These are phyloP conservation scores for Onthophagus sagittarius DNA, from an alignment of 2,888 invertebrate genomes.

Conservation along the genomic window DNA sequence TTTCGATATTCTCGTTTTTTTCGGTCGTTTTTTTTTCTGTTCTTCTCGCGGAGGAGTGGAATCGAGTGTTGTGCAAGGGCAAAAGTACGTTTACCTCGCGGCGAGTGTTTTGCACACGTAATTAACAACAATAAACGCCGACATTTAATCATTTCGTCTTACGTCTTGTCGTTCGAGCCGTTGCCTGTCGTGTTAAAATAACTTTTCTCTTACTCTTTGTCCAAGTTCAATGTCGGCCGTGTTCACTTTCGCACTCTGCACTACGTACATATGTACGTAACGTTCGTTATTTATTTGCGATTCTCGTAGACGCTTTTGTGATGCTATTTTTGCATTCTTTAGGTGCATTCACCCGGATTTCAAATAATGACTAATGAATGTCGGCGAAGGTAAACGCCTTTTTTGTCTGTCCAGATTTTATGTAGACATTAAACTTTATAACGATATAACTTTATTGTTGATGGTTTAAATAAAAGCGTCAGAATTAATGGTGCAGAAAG, in stretches of 20 bases:
- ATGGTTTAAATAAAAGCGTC: too few species aligned
- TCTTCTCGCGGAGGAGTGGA: neutral
- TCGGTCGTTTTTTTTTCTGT: neutral
- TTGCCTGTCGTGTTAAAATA: neutral
- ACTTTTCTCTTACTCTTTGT: neutral
- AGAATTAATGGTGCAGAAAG: too few species aligned
- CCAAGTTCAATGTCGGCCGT: neutral
- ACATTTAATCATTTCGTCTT: conserved; percentile 17
- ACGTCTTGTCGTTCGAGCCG: conserved; percentile 16
- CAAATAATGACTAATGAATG: neutral
- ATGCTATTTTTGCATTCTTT: neutral
- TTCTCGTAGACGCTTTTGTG: neutral
- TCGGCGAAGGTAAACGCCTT: too few species aligned
- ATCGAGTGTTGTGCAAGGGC: conserved; percentile 40
- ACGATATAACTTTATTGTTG: too few species aligned
- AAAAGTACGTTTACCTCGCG: conserved; percentile 47
- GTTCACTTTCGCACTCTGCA: neutral
- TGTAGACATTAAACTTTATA: too few species aligned
- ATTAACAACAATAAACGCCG: conserved; percentile 22
- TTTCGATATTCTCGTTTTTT: neutral
- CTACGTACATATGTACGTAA: neutral
- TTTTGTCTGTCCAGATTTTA: too few species aligned
- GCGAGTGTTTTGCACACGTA: conserved; percentile 23
- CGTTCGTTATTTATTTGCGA: neutral
- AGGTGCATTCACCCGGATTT: neutral